Evolutionary conservation across 2,797 vertebrate species (phyloP), one percentile per base, ranked within the genome.

Genomic region (Balearica regulorum): DNA sequence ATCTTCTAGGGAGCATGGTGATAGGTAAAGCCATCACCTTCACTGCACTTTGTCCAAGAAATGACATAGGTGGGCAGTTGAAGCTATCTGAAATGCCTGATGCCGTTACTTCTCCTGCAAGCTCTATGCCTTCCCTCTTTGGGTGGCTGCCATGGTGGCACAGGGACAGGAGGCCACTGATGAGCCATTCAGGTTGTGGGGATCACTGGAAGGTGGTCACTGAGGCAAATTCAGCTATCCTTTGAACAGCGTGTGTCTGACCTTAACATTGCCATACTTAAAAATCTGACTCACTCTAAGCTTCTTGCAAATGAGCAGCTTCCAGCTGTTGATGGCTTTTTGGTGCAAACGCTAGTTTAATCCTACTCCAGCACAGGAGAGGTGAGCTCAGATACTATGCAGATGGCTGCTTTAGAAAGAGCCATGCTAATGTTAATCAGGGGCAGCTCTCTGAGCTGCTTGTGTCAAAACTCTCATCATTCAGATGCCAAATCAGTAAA

Each of bases 401-500:
- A 8, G 49, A 55, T 35, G n/a, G 68, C 12, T 69, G 41, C 81
- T 84, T 84, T 54, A 79, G 28, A 68, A 77, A 80, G 41, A 87
- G 41, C 18, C 15, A 13, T 22, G 53, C 39, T 66, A 48, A 81
- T 62, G 41, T 87, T 83, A 90, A 93, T 53, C 60, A 88, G 55
- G 77, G 60, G 43, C 77, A 96, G 73, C 31, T 90, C 69, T 87
- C 65, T 84, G 73, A 88, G 87, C 80, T 89, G 80, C 77, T 82
- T 89, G 60, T 90, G 51, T 92, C 80, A 60, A 62, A 88, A 62
- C 29, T 90, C 73, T 55, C 58, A 87, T 87, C 41, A 39, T 77
- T 91, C 80, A 83, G 62, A 88, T 65, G 65, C 54, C 85, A 89
- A 86, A 95, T 86, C 73, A 89, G 77, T 93, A 17, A 87, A 96